Evolutionary conservation across 2,797 vertebrate genomes (phyloP).

Genomic region (Chaetophractus vellerosus): DNA sequence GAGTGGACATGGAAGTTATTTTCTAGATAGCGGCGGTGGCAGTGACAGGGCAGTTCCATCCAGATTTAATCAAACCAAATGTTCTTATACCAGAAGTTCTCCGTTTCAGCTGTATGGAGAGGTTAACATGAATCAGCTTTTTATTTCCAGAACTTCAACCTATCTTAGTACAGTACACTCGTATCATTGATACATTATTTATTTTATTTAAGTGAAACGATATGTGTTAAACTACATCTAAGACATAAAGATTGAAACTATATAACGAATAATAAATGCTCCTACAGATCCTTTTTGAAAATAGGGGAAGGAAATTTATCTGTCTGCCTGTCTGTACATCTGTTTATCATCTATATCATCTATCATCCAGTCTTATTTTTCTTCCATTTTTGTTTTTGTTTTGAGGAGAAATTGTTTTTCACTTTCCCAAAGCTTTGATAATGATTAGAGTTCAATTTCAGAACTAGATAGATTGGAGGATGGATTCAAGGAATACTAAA

Average conservation of each 20-base stretch:
- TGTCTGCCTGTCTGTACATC: not conserved
- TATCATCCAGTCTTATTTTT: not conserved
- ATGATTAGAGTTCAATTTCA: conserved; percentile 40
- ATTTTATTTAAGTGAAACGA: conserved; percentile 38
- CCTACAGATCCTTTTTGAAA: not conserved
- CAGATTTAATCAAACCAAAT: not conserved
- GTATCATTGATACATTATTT: not conserved
- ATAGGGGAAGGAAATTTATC: not conserved
- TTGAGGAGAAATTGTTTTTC: conserved; percentile 5
- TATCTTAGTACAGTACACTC: not conserved
- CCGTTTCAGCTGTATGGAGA: not conserved
- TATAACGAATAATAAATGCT: not conserved
- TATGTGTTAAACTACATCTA: not conserved
- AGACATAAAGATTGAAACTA: conserved; percentile 23
- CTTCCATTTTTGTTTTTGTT: not conserved
- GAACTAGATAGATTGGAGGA: not conserved
- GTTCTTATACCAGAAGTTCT: not conserved
- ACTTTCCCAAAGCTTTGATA: conserved; percentile 25
- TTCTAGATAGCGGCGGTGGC: not conserved
- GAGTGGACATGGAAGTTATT: not conserved
- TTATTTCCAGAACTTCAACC: conserved; percentile 45
- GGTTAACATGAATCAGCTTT: not conserved
- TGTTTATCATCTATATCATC: not conserved
- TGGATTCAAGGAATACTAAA: not conserved
- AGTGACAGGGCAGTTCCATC: conserved; percentile 11